phyloP scores from a whole-genome alignment of 2,888 invertebrate genomes.

The Luffia ferchaultella region DNA sequence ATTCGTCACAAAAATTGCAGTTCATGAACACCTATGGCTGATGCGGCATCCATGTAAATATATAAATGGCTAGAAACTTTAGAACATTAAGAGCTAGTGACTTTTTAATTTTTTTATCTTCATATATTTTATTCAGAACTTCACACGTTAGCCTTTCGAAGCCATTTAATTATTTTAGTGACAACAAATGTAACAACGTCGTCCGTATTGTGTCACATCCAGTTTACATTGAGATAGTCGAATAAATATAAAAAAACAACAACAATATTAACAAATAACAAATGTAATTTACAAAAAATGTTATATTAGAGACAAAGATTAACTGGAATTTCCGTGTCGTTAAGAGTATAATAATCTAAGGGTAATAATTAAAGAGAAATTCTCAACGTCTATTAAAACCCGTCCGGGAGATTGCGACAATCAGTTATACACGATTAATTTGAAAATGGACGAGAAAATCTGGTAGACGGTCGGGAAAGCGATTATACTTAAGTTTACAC shows the following conservation, averaged over 20 bases:
- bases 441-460: constrained; percentile 23
- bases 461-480: constrained; percentile 18
- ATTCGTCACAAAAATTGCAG: too few relatives aligned
- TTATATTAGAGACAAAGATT: neutral
- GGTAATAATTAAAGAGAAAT: constrained; percentile 18
- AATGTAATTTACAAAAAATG: neutral
- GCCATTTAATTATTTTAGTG: too few relatives aligned
- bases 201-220: too few relatives aligned
- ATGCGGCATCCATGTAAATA: too few relatives aligned
- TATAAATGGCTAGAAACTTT: too few relatives aligned
- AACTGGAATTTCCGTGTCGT: neutral
- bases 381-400: constrained; percentile 26
- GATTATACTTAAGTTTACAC: constrained; percentile 3
- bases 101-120: too few relatives aligned
- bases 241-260: neutral
- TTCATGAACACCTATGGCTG: too few relatives aligned
- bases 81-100: too few relatives aligned
- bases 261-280: neutral
- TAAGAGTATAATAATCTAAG: neutral
- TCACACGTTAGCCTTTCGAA: too few relatives aligned
- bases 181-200: too few relatives aligned
- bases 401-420: constrained; percentile 19
- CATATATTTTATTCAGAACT: too few relatives aligned
- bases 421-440: constrained; percentile 42
- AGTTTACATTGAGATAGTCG: too few relatives aligned